Evolutionary conservation across 2,888 invertebrate genomes (phyloP).

Genomic region (Caenorhabditis auriculariae): DNA sequence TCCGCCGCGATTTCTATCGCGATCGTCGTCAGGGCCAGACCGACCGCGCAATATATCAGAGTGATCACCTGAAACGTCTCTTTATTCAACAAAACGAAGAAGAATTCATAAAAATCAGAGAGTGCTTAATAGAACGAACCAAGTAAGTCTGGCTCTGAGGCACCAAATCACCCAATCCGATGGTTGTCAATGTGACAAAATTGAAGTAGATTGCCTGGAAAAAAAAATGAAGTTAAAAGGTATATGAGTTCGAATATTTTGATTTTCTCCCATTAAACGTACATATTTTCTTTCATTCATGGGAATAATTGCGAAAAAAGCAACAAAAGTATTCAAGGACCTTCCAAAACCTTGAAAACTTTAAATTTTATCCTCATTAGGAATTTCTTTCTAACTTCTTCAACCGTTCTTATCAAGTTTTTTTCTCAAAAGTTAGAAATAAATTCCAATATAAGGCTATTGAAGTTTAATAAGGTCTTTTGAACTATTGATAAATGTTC

Average conservation of each 20-base stretch:
- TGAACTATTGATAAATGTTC: too few species aligned
- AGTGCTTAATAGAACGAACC: constrained; percentile 9
- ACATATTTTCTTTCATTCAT: not conserved
- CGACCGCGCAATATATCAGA: constrained; percentile 54
- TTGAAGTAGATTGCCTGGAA: constrained; percentile 59
- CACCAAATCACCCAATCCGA: constrained; percentile 59
- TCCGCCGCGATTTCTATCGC: constrained; percentile 61
- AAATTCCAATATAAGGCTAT: too few species aligned
- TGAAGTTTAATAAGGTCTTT: too few species aligned
- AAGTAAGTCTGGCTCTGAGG: constrained; percentile 47
- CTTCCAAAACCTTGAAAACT: not conserved
- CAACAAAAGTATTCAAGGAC: not conserved
- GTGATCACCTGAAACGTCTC: constrained; percentile 43
- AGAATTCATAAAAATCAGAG: not conserved
- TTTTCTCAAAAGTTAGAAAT: too few species aligned
- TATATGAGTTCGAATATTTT: too few species aligned
- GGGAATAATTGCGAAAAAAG: not conserved
- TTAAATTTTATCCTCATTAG: too few species aligned
- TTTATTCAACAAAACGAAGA: not conserved
- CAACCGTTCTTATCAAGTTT: too few species aligned
- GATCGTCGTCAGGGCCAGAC: constrained; percentile 57
- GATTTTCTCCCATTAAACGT: not conserved
- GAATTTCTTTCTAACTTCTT: too few species aligned
- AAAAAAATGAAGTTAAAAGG: too few species aligned
- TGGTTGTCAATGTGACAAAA: constrained; percentile 58